Evolutionary conservation across 2,113 vertebrate species (phyloP).

Genomic region (Misgurnus mizolepis): DNA sequence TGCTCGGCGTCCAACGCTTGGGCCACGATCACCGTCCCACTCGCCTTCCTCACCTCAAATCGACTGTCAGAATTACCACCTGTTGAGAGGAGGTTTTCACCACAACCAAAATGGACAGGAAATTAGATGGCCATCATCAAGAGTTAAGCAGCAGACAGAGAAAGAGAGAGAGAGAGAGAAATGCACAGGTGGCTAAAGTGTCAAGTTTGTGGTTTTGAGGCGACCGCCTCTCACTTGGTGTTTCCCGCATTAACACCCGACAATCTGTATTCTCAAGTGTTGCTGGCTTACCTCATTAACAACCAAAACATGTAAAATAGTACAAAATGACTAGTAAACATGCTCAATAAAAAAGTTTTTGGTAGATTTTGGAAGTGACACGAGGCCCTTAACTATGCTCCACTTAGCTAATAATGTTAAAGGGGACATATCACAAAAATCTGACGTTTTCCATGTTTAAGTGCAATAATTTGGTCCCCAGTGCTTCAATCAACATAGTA

Average conservation of each 20-base stretch:
- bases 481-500: too few relatives aligned
- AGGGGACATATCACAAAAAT: too few relatives aligned
- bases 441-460: too few relatives aligned
- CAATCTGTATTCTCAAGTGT: background rate
- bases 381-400: background rate
- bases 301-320: background rate
- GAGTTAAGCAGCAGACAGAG: slow-evolving; percentile 18
- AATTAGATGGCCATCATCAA: slow-evolving; percentile 61
- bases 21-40: slow-evolving; percentile 91
- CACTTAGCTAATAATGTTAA: too few relatives aligned
- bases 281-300: background rate
- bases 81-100: slow-evolving; percentile 70
- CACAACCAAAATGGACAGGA: slow-evolving; percentile 59
- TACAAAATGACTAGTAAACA: background rate
- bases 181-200: slow-evolving; percentile 31
- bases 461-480: too few relatives aligned
- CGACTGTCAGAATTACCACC: slow-evolving; percentile 97
- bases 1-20: slow-evolving; percentile 92
- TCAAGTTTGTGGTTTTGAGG: background rate
- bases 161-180: slow-evolving; percentile 3
- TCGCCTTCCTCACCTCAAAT: slow-evolving; percentile 96
- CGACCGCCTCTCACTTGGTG: slow-evolving; percentile 1
- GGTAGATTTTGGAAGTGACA: background rate
- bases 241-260: background rate
- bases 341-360: background rate